A percentile compares a stretch with the other conserved stretches of the same genome.
Evolutionary conservation across 1,140 invertebrate species (phyloP).

Genomic region (Harpegnathos saltator): DNA sequence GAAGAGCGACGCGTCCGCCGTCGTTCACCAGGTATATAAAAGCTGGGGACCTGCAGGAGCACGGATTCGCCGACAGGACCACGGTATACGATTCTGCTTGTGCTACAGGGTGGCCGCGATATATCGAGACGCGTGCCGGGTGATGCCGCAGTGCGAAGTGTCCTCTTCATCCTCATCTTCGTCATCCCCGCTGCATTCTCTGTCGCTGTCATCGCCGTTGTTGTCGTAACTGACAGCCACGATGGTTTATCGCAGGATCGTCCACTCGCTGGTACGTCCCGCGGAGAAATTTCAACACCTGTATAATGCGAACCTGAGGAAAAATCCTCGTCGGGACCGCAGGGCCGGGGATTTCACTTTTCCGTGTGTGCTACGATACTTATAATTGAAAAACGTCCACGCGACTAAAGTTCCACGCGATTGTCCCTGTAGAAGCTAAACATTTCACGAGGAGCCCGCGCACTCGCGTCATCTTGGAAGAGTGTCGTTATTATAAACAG

Average conservation of each 20-base stretch:
- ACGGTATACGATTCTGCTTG: neutral
- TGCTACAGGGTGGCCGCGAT: conserved; percentile 7
- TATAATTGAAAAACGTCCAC: too few species aligned
- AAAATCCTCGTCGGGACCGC: too few species aligned
- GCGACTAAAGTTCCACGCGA: too few species aligned
- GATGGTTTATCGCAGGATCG: conserved; percentile 52
- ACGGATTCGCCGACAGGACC: conserved; percentile 21
- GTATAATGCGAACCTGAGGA: neutral
- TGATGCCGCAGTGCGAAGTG: conserved; percentile 44
- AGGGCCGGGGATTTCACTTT: too few species aligned
- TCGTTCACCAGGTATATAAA: conserved; percentile 44
- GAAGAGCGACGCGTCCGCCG: neutral
- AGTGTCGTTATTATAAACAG: too few species aligned
- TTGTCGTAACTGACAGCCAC: conserved; percentile 35
- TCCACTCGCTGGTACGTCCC: conserved; percentile 25
- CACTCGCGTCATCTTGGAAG: too few species aligned
- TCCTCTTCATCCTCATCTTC: neutral
- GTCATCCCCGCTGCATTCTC: neutral
- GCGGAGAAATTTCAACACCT: neutral
- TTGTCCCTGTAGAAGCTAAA: too few species aligned
- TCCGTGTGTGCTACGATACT: too few species aligned
- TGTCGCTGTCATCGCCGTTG: neutral
- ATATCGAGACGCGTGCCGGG: neutral
- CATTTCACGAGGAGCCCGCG: too few species aligned
- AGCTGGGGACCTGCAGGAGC: conserved; percentile 15